phyloP scores from a whole-genome alignment of 2,888 invertebrate genomes.

The Psylliodes chrysocephalus region DNA sequence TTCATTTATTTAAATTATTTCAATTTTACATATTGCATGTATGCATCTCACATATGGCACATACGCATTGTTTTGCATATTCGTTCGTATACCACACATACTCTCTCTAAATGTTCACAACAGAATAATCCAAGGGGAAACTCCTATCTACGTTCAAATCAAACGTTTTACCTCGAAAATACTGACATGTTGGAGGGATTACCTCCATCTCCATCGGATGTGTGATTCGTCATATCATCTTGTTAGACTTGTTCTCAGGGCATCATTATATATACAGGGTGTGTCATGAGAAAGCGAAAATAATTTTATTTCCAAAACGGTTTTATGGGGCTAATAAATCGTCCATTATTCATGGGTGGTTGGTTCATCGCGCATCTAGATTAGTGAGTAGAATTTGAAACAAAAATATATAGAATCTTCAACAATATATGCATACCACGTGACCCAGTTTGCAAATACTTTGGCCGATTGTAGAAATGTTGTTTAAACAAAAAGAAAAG shows the following conservation, averaged over 20 bases:
- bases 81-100: constrained; percentile 31
- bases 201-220: constrained; percentile 12
- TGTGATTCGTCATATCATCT: constrained; percentile 17
- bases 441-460: no score
- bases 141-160: constrained; percentile 29
- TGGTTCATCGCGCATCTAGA: no score
- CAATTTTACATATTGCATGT: constrained; percentile 59
- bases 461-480: no score
- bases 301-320: neutral
- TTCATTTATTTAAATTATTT: constrained; percentile 61
- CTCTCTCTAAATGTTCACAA: constrained; percentile 24
- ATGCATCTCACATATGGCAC: constrained; percentile 57
- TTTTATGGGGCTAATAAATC: no score
- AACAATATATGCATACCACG: no score
- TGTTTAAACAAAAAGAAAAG: no score
- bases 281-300: constrained; percentile 10
- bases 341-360: no score
- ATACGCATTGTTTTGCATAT: constrained; percentile 51
- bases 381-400: no score
- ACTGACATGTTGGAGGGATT: constrained; percentile 16
- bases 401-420: no score
- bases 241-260: constrained; percentile 21
- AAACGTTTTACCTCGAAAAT: constrained; percentile 14
- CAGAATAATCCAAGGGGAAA: constrained; percentile 21
- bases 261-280: constrained; percentile 22